Evolutionary conservation across 2,797 vertebrate species (phyloP).

Genomic region (Crenichthys baileyi): DNA sequence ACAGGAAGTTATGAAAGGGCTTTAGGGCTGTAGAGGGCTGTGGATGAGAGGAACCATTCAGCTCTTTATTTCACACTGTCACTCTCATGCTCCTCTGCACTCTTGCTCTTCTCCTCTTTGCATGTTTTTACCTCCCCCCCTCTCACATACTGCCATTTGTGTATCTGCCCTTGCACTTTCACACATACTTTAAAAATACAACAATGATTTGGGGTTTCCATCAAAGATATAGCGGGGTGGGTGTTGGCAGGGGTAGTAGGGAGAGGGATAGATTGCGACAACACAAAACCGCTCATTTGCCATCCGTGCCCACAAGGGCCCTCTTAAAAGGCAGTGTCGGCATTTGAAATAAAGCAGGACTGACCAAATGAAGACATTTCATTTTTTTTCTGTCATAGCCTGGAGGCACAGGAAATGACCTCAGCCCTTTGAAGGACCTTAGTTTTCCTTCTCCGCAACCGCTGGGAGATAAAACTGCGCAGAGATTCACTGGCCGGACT

Average conservation of each 20-base stretch:
- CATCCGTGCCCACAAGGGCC: conserved; percentile 74
- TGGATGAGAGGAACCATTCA: conserved; percentile 59
- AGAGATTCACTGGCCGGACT: conserved; percentile 70
- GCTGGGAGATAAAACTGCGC: conserved; percentile 81
- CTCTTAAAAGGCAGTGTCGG: conserved; percentile 79
- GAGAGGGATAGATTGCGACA: conserved; percentile 59
- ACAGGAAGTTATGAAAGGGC: conserved; percentile 70
- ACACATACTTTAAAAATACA: conserved; percentile 53
- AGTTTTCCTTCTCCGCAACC: conserved; percentile 80
- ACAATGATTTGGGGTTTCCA: conserved; percentile 54
- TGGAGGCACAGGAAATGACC: conserved; percentile 91
- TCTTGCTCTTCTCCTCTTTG: conserved; percentile 34
- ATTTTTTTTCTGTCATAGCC: conserved; percentile 81
- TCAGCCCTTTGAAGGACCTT: conserved; percentile 83
- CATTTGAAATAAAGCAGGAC: conserved; percentile 84
- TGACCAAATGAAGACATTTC: conserved; percentile 81
- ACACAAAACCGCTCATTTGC: conserved; percentile 78
- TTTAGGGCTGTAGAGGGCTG: conserved; percentile 59
- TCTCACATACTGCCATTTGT: conserved; percentile 33
- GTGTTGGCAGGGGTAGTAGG: conserved; percentile 36
- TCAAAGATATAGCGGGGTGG: conserved; percentile 45
- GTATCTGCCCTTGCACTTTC: conserved; percentile 39
- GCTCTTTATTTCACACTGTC: conserved; percentile 55
- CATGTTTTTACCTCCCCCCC: conserved; percentile 5
- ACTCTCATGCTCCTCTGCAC: conserved; percentile 39